Base-by-base conservation (phyloP, 2,113 vertebrate species). In the Otocyon megalotis region DNA sequence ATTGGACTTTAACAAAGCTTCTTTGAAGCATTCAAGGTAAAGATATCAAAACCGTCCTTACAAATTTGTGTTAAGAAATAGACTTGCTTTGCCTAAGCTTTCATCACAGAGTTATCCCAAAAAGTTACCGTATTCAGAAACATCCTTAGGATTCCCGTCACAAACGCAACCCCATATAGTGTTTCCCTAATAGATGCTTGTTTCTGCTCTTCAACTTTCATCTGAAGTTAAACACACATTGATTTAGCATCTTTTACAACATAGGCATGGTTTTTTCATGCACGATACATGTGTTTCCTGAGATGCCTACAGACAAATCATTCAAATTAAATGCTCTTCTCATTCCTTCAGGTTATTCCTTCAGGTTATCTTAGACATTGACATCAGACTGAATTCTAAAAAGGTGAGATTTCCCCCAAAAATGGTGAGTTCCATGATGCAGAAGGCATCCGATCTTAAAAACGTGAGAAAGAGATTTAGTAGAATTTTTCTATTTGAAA, bases 241-340 rank as follows among this genome's bases (percentile, higher is more conserved):
- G 98, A 97, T 97, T 98, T 98, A 97, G 97, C 82, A 86, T 94
- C 94, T 97, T 97, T 91, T 95, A 97, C 93, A 95, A 97, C 93
- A 65, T 67, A 94, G 93, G 97, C 92, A 88, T 58, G 88, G 63
- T 97, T 95, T 98, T 97, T 96, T 97, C 90, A 94, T 97, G 98
- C 97, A 98, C 98, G 98, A 98, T 98, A 98, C 98, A 97, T 98
- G 98, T 98, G 98, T 98, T 98, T 98, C 98, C 98, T 98, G 98
- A 99, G 98, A 98, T 98, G 98, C 98, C 96, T 98, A 98, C 98
- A 99, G 98, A 99, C 99, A 98, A 99, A 99, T 99, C 99, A 99
- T 99, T 99, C 98, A 99, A 98, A 99, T 98, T 99, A 99, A 99
- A 99, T 99, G 98, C 98, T 99, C 99, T 99, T 98, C 98, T 97